Evolutionary conservation across 2,888 invertebrate species (phyloP).

Genomic region (Acronicta leporina): DNA sequence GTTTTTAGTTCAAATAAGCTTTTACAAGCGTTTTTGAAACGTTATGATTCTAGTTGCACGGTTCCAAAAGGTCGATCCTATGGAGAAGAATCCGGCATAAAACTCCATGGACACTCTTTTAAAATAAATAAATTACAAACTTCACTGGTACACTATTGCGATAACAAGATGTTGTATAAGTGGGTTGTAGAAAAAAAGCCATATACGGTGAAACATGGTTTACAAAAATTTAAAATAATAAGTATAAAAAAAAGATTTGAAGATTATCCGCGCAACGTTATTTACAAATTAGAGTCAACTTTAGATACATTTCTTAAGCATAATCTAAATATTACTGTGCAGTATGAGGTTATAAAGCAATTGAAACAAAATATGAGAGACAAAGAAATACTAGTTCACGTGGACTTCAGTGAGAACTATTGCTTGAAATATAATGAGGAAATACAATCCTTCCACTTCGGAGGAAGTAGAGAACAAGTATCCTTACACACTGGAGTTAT

Average conservation of each 20-base stretch:
- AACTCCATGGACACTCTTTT: no score
- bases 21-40: no score
- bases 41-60: no score
- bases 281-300: slow-evolving; percentile 4
- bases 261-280: slow-evolving; percentile 1
- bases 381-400: slow-evolving; percentile 1
- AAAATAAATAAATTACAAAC: no score
- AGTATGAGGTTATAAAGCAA: not conserved
- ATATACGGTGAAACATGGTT: not conserved
- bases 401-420: slow-evolving; percentile 9
- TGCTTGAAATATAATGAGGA: slow-evolving; percentile 10
- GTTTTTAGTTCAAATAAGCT: no score
- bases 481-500: not conserved
- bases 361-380: slow-evolving; percentile 1
- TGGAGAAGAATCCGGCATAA: no score
- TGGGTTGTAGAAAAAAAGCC: not conserved
- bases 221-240: not conserved
- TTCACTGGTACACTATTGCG: no score
- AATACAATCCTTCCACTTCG: slow-evolving; percentile 4
- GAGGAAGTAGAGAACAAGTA: not conserved
- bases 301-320: slow-evolving; percentile 4
- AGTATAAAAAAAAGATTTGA: slow-evolving; percentile 3
- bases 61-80: no score
- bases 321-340: not conserved
- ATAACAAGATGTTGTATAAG: not conserved